phyloP scores from a whole-genome alignment of 2,797 vertebrate species.

The Pelochelys cantorii region DNA sequence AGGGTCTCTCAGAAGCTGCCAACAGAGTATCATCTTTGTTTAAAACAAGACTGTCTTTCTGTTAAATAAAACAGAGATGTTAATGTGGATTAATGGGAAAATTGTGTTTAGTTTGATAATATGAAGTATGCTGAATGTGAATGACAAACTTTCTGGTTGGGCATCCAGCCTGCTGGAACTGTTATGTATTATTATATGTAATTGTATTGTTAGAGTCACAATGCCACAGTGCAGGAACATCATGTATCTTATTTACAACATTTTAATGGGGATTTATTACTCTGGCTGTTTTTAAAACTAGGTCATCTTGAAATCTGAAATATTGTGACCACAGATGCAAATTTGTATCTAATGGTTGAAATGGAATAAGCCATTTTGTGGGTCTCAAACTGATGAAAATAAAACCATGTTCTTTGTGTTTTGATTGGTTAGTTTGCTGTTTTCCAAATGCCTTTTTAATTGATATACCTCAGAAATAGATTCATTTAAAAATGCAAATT shows the following conservation, averaged over 20 bases:
- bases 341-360: neutral
- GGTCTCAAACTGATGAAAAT: neutral
- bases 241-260: neutral
- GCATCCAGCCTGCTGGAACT: neutral
- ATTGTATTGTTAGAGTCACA: neutral
- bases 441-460: neutral
- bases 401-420: neutral
- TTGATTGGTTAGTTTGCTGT: neutral
- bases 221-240: neutral
- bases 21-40: neutral
- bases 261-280: conserved; percentile 2
- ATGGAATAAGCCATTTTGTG: neutral
- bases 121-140: neutral
- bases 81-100: neutral
- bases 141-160: neutral
- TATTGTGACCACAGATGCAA: conserved; percentile 10
- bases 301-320: neutral
- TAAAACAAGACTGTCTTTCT: neutral
- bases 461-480: neutral
- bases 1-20: neutral
- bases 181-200: neutral
- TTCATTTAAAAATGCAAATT: neutral
- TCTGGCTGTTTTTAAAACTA: neutral
- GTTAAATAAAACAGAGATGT: conserved; percentile 20
- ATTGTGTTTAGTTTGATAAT: neutral